Evolutionary conservation across 2,113 vertebrate genomes (phyloP).

Genomic region (Trogon melanurus): DNA sequence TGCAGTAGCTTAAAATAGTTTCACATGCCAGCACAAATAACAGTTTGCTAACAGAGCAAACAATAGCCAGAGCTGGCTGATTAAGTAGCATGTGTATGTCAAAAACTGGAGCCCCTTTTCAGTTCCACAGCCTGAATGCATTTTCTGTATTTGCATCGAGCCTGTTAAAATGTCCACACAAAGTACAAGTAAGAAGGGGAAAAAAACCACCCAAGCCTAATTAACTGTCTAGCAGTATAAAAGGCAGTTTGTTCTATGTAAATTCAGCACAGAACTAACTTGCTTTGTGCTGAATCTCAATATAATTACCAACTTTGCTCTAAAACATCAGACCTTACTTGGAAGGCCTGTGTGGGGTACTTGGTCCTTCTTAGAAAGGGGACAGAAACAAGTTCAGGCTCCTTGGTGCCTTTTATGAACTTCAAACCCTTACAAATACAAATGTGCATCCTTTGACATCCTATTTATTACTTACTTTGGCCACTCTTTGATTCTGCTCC

Average conservation of each 20-base stretch:
- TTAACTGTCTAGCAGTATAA: not conserved
- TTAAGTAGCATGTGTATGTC: not conserved
- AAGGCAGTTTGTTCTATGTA: slow-evolving; percentile 21
- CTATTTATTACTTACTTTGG: not conserved
- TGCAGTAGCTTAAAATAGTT: slow-evolving; percentile 57
- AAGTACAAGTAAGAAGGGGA: not conserved
- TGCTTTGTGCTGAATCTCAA: slow-evolving; percentile 11
- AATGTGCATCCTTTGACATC: not conserved
- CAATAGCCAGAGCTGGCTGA: slow-evolving; percentile 39
- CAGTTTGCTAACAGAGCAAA: slow-evolving; percentile 41
- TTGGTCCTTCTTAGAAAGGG: not conserved
- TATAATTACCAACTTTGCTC: not conserved
- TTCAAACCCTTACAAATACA: not conserved
- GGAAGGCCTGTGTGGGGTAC: not conserved
- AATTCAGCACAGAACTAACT: slow-evolving; percentile 24
- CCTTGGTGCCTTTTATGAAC: not conserved
- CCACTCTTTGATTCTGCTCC: not conserved
- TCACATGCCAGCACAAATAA: slow-evolving; percentile 45
- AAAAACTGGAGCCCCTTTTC: slow-evolving; percentile 11
- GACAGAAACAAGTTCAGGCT: not conserved
- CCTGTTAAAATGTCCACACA: not conserved
- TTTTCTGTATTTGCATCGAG: not conserved
- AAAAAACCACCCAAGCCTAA: not conserved
- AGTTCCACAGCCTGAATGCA: slow-evolving; percentile 13
- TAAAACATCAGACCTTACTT: not conserved